These are phyloP conservation scores for Buphagus erythrorhynchus DNA, from an alignment of 2,797 vertebrate genomes.

Conservation along the genomic window DNA sequence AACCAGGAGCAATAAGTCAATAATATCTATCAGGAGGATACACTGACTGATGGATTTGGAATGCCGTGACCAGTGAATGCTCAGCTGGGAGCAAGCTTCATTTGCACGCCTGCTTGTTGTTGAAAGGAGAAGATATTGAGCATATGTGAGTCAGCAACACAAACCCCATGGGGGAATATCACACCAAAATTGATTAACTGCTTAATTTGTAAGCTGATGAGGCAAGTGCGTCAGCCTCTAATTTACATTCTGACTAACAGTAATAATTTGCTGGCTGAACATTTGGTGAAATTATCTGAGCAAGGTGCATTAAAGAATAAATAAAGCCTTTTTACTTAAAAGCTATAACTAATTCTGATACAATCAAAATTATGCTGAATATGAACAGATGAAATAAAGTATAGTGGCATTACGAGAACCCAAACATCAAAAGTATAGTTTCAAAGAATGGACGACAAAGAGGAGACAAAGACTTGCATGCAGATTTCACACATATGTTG, in stretches of 20 bases:
- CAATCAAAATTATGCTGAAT: conserved; percentile 27
- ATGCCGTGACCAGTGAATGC: conserved; percentile 30
- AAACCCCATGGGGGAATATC: conserved; percentile 1
- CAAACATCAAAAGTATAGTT: not conserved
- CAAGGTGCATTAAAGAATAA: conserved; percentile 48
- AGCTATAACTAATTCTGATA: conserved; percentile 5
- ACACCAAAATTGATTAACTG: conserved; percentile 55
- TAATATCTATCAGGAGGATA: conserved; percentile 51
- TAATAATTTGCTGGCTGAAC: conserved; percentile 47
- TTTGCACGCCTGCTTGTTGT: conserved; percentile 28
- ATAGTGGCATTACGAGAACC: not conserved
- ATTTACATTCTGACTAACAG: conserved; percentile 61
- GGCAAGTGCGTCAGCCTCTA: conserved; percentile 31
- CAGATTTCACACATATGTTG: not conserved
- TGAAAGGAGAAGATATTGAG: conserved; percentile 41
- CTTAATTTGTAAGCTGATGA: conserved; percentile 57
- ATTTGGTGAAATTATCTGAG: conserved; percentile 38
- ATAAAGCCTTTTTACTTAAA: conserved; percentile 52
- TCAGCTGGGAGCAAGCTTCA: conserved; percentile 47
- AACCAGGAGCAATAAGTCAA: conserved; percentile 25
- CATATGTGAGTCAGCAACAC: conserved; percentile 52
- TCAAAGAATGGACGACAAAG: not conserved
- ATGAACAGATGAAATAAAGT: not conserved
- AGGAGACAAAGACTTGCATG: not conserved
- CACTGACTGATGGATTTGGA: conserved; percentile 42